These are phyloP conservation scores for Hippopotamus amphibius DNA, from an alignment of 2,113 vertebrate species.

Conservation along the genomic window DNA sequence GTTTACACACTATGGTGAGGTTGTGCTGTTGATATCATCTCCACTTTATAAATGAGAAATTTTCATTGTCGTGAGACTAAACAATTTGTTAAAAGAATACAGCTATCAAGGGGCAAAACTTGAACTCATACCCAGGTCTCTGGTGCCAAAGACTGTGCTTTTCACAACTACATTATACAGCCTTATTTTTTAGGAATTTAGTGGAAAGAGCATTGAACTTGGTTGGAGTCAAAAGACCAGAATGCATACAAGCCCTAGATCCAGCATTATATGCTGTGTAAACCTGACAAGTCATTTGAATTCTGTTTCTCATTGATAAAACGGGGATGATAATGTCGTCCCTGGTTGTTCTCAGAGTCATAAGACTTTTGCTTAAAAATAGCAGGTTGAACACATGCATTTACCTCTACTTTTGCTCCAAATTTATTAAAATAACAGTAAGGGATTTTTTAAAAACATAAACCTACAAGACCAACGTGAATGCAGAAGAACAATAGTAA, in stretches of 20 bases:
- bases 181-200: slow-evolving; percentile 54
- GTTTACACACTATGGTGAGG: not conserved
- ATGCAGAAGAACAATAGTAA: not conserved
- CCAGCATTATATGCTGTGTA: not conserved
- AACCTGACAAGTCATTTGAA: slow-evolving; percentile 9
- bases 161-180: slow-evolving; percentile 7
- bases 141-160: not conserved
- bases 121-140: not conserved
- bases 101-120: slow-evolving; percentile 35
- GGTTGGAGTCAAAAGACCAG: not conserved
- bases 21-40: not conserved
- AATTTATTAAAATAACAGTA: not conserved
- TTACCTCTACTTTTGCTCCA: not conserved
- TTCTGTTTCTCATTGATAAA: slow-evolving; percentile 19
- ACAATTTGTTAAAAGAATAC: not conserved
- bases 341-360: not conserved
- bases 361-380: slow-evolving; percentile 49
- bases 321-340: not conserved
- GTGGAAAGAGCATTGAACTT: not conserved
- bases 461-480: not conserved
- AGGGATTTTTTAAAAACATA: not conserved
- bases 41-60: slow-evolving; percentile 20
- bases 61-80: not conserved
- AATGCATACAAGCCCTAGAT: not conserved
- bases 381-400: not conserved